These are phyloP conservation scores for Eulemur rufifrons DNA, from an alignment of 2,113 vertebrate species.

Conservation along the genomic window DNA sequence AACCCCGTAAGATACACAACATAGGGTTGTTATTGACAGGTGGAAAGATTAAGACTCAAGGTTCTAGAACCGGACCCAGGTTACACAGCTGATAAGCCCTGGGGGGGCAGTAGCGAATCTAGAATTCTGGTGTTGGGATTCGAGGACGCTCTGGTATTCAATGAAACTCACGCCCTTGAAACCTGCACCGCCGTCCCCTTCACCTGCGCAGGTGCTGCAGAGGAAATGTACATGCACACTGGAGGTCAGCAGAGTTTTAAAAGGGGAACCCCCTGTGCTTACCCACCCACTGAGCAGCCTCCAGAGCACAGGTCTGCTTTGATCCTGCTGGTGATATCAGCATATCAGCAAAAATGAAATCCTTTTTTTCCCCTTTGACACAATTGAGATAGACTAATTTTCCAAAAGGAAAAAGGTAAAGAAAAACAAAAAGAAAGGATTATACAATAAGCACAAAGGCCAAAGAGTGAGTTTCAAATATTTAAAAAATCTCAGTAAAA, in stretches of 20 bases:
- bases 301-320: neutral
- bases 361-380: neutral
- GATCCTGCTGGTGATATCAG: neutral
- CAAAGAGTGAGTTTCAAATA: neutral
- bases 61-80: neutral
- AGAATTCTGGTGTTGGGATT: neutral
- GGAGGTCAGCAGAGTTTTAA: neutral
- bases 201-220: accelerated
- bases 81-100: neutral
- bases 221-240: neutral
- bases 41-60: neutral
- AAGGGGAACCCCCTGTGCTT: accelerated
- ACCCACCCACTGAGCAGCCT: neutral
- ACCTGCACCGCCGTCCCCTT: no score
- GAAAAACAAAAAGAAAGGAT: neutral
- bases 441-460: neutral
- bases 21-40: neutral
- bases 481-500: neutral
- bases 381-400: neutral
- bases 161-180: neutral
- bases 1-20: neutral
- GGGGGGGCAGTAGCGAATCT: neutral
- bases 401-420: neutral
- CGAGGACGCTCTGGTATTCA: neutral
- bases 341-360: neutral